Conservation (phyloP, 2,113 vertebrate genomes). For the Polypterus senegalus region DNA sequence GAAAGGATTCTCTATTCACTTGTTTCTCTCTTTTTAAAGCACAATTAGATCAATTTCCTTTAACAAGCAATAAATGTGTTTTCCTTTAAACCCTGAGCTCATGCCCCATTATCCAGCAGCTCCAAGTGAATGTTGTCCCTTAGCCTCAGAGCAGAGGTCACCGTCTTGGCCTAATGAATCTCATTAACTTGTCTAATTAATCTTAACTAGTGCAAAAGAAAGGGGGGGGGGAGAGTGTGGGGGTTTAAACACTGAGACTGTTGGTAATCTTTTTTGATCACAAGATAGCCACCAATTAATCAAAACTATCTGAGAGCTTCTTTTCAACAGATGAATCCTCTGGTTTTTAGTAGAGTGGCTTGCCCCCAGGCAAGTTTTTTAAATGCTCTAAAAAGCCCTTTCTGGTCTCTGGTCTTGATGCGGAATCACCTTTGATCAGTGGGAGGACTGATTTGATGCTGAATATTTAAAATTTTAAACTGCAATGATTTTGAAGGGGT, state of each 20-base stretch:
- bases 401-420: too few species aligned
- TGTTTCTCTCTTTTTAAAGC: constrained; percentile 53
- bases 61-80: constrained; percentile 99
- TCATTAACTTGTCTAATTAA: constrained; percentile 75
- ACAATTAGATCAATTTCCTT: constrained; percentile 97
- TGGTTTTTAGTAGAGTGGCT: too few species aligned
- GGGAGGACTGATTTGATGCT: too few species aligned
- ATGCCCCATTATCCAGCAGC: constrained; percentile 65
- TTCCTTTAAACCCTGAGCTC: constrained; percentile 80
- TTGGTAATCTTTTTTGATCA: constrained; percentile 53
- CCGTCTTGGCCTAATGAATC: constrained; percentile 63
- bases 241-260: constrained; percentile 46
- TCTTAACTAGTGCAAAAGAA: constrained; percentile 61
- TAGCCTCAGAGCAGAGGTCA: constrained; percentile 65
- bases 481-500: too few species aligned
- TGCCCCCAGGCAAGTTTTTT: too few species aligned
- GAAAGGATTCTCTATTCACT: constrained; percentile 79
- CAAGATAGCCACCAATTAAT: constrained; percentile 67
- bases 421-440: too few species aligned
- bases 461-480: too few species aligned
- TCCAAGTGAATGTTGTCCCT: constrained; percentile 59
- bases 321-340: too few species aligned
- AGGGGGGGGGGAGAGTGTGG: constrained; percentile 6
- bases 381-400: too few species aligned
- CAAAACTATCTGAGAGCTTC: constrained; percentile 30